Evolutionary conservation across 1,140 invertebrate genomes (phyloP).

Genomic region (Anastatus disparis): DNA sequence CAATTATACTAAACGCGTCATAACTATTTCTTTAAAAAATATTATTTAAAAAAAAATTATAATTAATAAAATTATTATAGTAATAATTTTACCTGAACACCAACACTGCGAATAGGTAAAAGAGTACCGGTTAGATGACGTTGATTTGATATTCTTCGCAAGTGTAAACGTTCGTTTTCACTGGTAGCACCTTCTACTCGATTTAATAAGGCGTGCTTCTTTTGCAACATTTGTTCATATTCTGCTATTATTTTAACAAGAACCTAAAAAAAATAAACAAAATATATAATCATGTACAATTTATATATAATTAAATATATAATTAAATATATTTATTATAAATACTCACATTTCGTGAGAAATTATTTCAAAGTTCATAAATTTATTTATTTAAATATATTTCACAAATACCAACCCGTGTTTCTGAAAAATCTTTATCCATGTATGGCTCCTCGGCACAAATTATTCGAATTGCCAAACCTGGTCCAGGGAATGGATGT

Average conservation of each 20-base stretch:
- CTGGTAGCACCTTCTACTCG: constrained; percentile 85
- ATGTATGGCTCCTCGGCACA: constrained; percentile 97
- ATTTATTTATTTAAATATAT: too few relatives aligned
- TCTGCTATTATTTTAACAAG: constrained; percentile 94
- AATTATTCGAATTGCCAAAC: constrained; percentile 93
- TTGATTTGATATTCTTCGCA: constrained; percentile 81
- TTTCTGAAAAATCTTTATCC: constrained; percentile 95
- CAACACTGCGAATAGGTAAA: constrained; percentile 94
- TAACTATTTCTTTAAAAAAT: too few relatives aligned
- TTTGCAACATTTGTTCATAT: constrained; percentile 90
- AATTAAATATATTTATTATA: background rate
- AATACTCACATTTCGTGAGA: too few relatives aligned
- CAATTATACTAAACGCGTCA: too few relatives aligned
- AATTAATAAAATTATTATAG: too few relatives aligned
- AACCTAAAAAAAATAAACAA: constrained; percentile 74
- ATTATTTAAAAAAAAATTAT: background rate
- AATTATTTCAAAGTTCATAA: too few relatives aligned
- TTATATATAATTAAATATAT: constrained; percentile 13
- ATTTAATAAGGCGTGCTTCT: constrained; percentile 91
- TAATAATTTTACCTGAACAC: constrained; percentile 93
- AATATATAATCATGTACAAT: too few relatives aligned
- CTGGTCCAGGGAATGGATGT: constrained; percentile 97
- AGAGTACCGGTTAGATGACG: constrained; percentile 85
- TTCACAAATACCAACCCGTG: constrained; percentile 71
- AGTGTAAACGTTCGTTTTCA: constrained; percentile 76